A percentile compares a stretch with the other conserved stretches of the same genome.
Evolutionary conservation across 2,888 invertebrate genomes (phyloP).

Genomic region (Drosophila heteroneura): DNA sequence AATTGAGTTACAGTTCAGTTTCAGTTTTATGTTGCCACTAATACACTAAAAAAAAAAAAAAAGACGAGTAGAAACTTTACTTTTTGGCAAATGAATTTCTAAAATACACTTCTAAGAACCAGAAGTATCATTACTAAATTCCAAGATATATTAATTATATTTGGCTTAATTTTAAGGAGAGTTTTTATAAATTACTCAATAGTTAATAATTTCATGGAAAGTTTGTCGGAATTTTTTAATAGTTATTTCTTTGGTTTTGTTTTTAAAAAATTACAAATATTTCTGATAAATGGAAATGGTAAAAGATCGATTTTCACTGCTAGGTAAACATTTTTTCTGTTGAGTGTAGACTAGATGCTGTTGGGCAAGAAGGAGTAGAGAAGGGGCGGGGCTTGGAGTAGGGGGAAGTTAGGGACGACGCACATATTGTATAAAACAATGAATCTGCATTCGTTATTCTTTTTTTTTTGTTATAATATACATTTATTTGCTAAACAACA

Average conservation of each 20-base stretch:
- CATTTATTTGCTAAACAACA: conserved; percentile 20
- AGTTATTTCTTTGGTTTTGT: not conserved
- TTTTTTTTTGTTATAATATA: conserved; percentile 4
- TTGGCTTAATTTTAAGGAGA: rapidly evolving
- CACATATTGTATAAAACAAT: conserved; percentile 78
- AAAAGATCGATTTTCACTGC: not conserved
- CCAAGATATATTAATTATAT: not conserved
- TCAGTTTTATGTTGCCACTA: conserved; percentile 41
- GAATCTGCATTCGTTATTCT: conserved; percentile 64
- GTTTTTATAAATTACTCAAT: not conserved
- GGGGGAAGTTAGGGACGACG: conserved; percentile 12
- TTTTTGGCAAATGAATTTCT: not conserved
- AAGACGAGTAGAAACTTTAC: not conserved
- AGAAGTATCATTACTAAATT: not conserved
- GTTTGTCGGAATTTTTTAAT: not conserved
- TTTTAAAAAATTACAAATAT: not conserved
- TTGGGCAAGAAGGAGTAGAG: no score
- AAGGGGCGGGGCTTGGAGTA: not conserved
- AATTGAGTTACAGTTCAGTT: conserved; percentile 77
- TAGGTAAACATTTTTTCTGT: not conserved
- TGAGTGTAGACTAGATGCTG: not conserved
- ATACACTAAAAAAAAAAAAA: not conserved
- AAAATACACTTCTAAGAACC: not conserved
- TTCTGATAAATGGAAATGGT: not conserved
- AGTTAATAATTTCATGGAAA: not conserved